Conservation (phyloP, 2,797 vertebrate genomes). For the Pterois miles region DNA sequence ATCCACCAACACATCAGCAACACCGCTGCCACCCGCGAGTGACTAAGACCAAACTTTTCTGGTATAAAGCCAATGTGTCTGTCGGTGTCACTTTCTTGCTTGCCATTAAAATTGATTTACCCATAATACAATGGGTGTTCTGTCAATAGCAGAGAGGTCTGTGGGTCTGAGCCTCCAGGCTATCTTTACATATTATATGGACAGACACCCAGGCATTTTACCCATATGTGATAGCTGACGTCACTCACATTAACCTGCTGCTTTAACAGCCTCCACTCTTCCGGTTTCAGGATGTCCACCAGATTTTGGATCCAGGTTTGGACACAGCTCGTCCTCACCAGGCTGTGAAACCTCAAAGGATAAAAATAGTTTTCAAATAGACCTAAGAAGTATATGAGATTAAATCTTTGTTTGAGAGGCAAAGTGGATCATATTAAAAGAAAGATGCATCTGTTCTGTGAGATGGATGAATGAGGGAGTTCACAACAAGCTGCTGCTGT, state of each 20-base stretch:
- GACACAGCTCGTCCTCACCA: too few species aligned
- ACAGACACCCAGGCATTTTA: neutral
- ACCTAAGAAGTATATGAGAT: neutral
- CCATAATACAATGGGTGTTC: neutral
- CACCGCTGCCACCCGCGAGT: neutral
- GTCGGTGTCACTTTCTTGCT: neutral
- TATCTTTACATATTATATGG: neutral
- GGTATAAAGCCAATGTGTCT: neutral
- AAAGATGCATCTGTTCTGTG: neutral
- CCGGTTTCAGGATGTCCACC: neutral
- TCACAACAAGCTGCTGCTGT: neutral
- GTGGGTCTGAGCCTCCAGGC: neutral
- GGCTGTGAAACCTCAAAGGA: too few species aligned
- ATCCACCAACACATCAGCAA: constrained; percentile 5
- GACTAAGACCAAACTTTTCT: neutral
- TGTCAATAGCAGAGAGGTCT: neutral
- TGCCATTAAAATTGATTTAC: neutral
- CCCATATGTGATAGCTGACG: neutral
- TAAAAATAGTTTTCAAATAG: too few species aligned
- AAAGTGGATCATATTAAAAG: neutral
- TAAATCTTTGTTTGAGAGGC: neutral
- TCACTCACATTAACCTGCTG: neutral
- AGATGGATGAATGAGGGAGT: neutral
- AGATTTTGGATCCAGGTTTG: neutral
- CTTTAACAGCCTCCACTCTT: neutral